Base-by-base conservation (phyloP, 1,140 invertebrate species). In the Bombus affinis region DNA sequence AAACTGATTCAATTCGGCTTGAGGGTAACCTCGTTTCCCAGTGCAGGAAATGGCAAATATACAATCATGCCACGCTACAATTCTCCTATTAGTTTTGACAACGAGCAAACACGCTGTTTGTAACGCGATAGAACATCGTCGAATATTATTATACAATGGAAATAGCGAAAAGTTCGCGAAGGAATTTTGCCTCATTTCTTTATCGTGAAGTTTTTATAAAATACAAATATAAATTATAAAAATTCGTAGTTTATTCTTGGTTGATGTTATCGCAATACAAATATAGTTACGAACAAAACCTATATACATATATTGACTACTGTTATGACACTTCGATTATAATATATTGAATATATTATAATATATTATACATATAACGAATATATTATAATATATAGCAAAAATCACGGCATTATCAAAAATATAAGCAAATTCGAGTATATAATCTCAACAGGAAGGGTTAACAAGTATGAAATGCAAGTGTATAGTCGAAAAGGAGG, bases 1-100 rank as follows among this genome's bases (percentile, higher is more conserved):
- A 66, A 73, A 75, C 57, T 37, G 71, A 66, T 72, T 62, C 70
- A 42, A 66, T 32, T 74, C 57, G 42, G 65, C 44, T 47, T 28
- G 53, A 37, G 71, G 35, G 57, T 62, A 75, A 74, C 72, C 71
- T 71, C 80, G 32, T 82, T 82, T 74, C n/a, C 80, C 57, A n/a
- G 1, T 5, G n/a, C n/a, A 37, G 80, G 71, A 37, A 74, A 74
- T 39, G 32, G 80, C 71, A 74, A 82, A 82, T 82, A 73, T 65
- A 74, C 73, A 82, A 82, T 81, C 66, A 22, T 42, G 42, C 39
- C 71, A 25, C 32, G 71, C 70, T 59, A 81, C 35, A 71, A 71
- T 44, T 44, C 71, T 59, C 37, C 53, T 59, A 74, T 82, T 82
- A 82, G 37, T 35, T 32, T 15, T 71, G 32, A 47, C 57, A 28